Evolutionary conservation across 2,113 vertebrate genomes (phyloP).

Genomic region (Dromiciops gliroides): DNA sequence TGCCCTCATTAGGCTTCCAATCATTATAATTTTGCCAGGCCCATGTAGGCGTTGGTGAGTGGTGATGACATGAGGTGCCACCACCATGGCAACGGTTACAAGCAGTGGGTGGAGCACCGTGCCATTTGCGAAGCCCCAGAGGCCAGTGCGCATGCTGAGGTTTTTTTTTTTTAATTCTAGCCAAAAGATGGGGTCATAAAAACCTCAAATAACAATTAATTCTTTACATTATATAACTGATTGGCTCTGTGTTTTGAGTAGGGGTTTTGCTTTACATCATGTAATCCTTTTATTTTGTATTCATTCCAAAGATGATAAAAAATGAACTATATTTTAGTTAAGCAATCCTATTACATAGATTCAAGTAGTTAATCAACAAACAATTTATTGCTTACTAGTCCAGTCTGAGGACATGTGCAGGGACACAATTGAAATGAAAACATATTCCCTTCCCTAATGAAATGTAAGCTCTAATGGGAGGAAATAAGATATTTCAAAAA

Average conservation of each 20-base stretch:
- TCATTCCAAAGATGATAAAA: constrained; percentile 3
- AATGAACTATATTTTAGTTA: constrained; percentile 10
- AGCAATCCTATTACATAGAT: constrained; percentile 6
- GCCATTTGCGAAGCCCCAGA: too few species aligned
- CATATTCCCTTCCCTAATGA: neutral
- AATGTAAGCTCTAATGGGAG: neutral
- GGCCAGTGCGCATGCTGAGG: too few species aligned
- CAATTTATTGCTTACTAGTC: neutral
- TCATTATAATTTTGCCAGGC: too few species aligned
- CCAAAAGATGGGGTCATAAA: too few species aligned
- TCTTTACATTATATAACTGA: constrained; percentile 3
- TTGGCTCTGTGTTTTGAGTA: neutral
- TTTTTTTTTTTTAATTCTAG: too few species aligned
- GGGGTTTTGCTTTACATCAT: neutral
- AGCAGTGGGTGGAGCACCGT: too few species aligned
- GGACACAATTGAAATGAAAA: neutral
- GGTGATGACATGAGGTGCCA: too few species aligned
- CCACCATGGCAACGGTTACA: too few species aligned
- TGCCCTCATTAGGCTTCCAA: too few species aligned
- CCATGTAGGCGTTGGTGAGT: too few species aligned
- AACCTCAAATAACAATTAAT: too few species aligned
- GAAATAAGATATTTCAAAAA: neutral
- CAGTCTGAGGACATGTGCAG: neutral
- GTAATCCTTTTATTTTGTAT: neutral
- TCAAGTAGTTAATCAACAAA: constrained; percentile 21